phyloP scores from a whole-genome alignment of 2,797 vertebrate species.

The Florisuga fusca region DNA sequence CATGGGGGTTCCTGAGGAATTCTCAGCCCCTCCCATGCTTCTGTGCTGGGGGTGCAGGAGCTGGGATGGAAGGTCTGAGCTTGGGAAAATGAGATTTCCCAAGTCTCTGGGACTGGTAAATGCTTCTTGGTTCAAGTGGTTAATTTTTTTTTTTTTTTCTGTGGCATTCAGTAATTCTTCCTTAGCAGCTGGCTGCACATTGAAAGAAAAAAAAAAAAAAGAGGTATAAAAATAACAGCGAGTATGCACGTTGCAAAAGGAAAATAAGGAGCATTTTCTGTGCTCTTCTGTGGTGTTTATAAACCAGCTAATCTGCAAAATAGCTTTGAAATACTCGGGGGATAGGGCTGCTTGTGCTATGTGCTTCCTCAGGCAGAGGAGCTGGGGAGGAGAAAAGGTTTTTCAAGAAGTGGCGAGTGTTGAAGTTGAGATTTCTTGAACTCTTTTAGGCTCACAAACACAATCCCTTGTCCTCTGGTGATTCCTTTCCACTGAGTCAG shows the following conservation, averaged over 20 bases:
- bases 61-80: background rate
- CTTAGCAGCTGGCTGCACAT: background rate
- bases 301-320: background rate
- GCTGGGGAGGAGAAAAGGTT: background rate
- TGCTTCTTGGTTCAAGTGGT: fast-evolving
- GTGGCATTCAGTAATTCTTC: background rate
- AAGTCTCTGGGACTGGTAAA: background rate
- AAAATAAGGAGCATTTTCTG: background rate
- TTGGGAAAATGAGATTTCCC: background rate
- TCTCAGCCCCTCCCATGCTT: background rate
- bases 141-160: conserved; percentile 2
- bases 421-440: background rate
- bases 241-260: background rate
- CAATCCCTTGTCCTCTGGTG: background rate
- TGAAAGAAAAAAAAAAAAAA: background rate
- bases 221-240: background rate
- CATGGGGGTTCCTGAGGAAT: background rate
- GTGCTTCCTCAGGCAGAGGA: background rate
- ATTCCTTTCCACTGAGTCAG: conserved; percentile 68
- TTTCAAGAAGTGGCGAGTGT: background rate
- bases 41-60: background rate
- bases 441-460: conserved; percentile 22
- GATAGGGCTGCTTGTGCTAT: background rate
- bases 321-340: background rate
- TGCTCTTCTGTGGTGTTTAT: background rate